These are phyloP conservation scores for Montipora capitata DNA, from an alignment of 92 coral and sea anemone genomes.

Conservation along the genomic window DNA sequence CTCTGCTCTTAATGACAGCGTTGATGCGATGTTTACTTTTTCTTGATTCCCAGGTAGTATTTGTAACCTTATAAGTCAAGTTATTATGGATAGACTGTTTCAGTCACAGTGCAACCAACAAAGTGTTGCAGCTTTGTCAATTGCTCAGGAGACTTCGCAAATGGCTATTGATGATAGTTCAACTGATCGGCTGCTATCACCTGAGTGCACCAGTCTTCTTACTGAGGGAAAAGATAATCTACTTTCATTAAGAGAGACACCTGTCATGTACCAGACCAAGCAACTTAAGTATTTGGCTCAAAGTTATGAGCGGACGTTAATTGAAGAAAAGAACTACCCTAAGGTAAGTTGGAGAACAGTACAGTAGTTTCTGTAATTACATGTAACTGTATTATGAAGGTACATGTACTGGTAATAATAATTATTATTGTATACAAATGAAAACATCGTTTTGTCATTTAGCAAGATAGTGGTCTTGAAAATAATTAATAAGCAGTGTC, in stretches of 20 bases:
- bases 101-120: conserved; percentile 9
- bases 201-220: conserved; percentile 25
- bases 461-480: too few relatives aligned
- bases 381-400: too few relatives aligned
- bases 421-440: too few relatives aligned
- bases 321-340: conserved; percentile 75
- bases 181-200: conserved; percentile 4
- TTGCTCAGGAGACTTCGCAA: conserved; percentile 82
- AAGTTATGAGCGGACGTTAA: conserved; percentile 71
- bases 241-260: background rate
- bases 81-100: conserved; percentile 79
- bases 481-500: too few relatives aligned
- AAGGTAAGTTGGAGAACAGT: conserved; percentile 58
- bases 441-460: too few relatives aligned
- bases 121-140: conserved; percentile 61
- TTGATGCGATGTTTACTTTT: background rate
- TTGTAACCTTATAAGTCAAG: conserved; percentile 77
- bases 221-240: conserved; percentile 7
- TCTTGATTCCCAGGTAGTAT: conserved; percentile 58
- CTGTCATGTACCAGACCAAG: conserved; percentile 15
- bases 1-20: too few relatives aligned
- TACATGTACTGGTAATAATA: too few relatives aligned
- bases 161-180: conserved; percentile 78
- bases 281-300: conserved; percentile 72
- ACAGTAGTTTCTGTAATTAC: too few relatives aligned